These are phyloP conservation scores for Antedon mediterranea DNA, from an alignment of 53 echinoderm and acorn worm genomes.

Conservation along the genomic window DNA sequence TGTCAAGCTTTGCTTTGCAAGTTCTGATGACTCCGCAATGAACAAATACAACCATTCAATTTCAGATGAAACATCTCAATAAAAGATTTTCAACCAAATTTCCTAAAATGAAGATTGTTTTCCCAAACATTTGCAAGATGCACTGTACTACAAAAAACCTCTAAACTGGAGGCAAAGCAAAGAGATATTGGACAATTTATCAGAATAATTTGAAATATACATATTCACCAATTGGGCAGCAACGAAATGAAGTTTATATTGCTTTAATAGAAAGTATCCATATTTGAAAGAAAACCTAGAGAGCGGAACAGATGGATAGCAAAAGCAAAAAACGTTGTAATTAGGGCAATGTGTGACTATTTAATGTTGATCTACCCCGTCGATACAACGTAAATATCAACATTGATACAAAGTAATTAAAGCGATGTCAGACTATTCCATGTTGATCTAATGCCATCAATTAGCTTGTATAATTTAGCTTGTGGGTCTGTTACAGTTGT, in stretches of 20 bases:
- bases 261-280: constrained; percentile 3
- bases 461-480: too few species aligned
- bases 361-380: too few species aligned
- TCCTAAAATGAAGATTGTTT: not conserved
- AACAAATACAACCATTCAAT: not conserved
- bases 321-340: too few species aligned
- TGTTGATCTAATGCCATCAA: too few species aligned
- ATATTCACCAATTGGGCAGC: not conserved
- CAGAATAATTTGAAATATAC: constrained; percentile 5
- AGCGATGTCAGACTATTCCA: too few species aligned
- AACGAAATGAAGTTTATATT: not conserved
- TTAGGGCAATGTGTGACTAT: too few species aligned
- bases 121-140: not conserved
- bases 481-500: too few species aligned
- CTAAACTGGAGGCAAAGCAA: constrained; percentile 1
- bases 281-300: constrained; percentile 5
- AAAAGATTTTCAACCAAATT: not conserved
- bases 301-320: constrained; percentile 14
- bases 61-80: not conserved
- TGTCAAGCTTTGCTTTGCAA: not conserved
- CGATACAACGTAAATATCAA: too few species aligned
- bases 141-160: not conserved
- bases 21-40: not conserved
- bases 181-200: not conserved
- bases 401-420: too few species aligned